Percentiles rank a stretch among this genome's conserved stretches.
Evolutionary conservation across 2,888 invertebrate genomes (phyloP).

Genomic region (Parascotia fuliginaria): DNA sequence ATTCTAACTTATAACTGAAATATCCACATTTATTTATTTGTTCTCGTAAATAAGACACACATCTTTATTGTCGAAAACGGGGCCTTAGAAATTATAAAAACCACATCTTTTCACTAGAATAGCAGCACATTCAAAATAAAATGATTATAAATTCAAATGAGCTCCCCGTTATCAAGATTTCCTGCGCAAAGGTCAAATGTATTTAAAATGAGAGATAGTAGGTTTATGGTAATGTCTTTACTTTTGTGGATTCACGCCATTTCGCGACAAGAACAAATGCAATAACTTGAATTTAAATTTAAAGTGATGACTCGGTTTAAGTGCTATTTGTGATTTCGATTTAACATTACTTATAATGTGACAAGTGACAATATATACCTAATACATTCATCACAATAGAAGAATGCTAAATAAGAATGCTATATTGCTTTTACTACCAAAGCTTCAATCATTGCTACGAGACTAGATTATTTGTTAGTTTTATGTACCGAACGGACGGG

Average conservation of each 20-base stretch:
- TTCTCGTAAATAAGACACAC: background rate
- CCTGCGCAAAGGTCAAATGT: slow-evolving; percentile 35
- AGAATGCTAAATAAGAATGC: too few species aligned
- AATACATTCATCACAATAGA: too few species aligned
- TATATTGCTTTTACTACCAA: too few species aligned
- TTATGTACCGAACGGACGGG: too few species aligned
- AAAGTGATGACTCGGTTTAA: background rate
- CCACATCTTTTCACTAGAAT: slow-evolving; percentile 11
- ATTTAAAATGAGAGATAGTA: slow-evolving; percentile 42
- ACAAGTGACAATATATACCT: too few species aligned
- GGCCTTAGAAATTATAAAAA: background rate
- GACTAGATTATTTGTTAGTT: too few species aligned
- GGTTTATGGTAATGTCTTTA: slow-evolving; percentile 39
- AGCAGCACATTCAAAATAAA: slow-evolving; percentile 26
- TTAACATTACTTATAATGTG: too few species aligned
- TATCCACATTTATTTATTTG: background rate
- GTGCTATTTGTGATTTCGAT: too few species aligned
- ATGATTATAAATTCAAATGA: slow-evolving; percentile 43
- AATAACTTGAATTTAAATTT: slow-evolving; percentile 3
- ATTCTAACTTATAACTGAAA: background rate
- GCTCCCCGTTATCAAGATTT: slow-evolving; percentile 34
- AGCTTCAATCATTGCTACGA: too few species aligned
- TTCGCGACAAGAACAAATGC: slow-evolving; percentile 15
- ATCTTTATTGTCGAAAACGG: background rate
- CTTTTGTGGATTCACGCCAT: slow-evolving; percentile 28